Evolutionary conservation across 2,797 vertebrate genomes (phyloP).

Genomic region (Morus bassanus): DNA sequence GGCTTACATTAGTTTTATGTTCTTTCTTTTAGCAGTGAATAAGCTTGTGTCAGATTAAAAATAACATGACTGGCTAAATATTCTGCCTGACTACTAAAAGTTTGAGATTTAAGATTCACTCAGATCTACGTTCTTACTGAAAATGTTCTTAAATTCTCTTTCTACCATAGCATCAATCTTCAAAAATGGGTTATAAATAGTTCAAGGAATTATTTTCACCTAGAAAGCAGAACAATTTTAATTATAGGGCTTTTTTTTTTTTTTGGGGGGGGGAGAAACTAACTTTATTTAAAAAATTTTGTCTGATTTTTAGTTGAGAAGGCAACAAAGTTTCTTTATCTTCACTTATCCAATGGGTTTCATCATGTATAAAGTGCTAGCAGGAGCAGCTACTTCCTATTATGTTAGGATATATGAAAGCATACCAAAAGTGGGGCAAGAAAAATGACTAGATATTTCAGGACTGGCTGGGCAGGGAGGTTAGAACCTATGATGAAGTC

Average conservation of each 20-base stretch:
- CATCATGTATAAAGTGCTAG: background rate
- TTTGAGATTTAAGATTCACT: background rate
- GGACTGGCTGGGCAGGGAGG: background rate
- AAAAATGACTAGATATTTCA: conserved; percentile 12
- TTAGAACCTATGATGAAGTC: background rate
- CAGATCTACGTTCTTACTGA: background rate
- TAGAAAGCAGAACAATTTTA: background rate
- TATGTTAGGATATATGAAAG: conserved; percentile 18
- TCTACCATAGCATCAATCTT: background rate
- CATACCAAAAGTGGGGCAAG: conserved; percentile 24
- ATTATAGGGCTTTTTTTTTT: background rate
- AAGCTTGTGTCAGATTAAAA: background rate
- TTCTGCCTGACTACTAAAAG: background rate
- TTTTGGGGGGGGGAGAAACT: background rate
- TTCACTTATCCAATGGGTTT: background rate
- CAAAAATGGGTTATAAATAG: background rate
- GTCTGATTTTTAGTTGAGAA: background rate
- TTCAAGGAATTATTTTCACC: background rate
- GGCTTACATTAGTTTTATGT: background rate
- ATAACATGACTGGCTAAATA: background rate
- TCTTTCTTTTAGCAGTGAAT: background rate
- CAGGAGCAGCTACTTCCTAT: background rate
- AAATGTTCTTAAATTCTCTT: background rate
- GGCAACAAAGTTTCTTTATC: background rate
- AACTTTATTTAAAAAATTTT: background rate